Conservation (phyloP, 2,797 vertebrate genomes). For the Natrix natrix region DNA sequence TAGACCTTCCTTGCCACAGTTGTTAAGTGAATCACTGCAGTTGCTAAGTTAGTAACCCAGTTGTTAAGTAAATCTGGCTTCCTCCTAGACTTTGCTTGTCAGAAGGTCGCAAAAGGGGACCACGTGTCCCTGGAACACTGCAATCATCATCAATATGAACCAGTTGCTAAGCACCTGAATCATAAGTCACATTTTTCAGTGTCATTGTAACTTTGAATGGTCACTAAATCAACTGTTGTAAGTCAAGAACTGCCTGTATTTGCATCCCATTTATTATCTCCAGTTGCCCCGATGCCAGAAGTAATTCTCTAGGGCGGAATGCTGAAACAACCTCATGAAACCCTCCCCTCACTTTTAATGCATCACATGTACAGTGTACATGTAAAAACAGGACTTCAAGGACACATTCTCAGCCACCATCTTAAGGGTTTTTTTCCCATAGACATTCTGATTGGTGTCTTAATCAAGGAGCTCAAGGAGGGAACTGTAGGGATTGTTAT, state of each 20-base stretch:
- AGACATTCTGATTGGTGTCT: too few relatives aligned
- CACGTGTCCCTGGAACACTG: rapidly evolving
- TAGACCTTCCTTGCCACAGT: too few relatives aligned
- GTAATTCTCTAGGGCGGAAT: background rate
- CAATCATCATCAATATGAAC: background rate
- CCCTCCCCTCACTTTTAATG: too few relatives aligned
- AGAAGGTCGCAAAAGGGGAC: background rate
- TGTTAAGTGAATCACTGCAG: background rate
- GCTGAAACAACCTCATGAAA: too few relatives aligned
- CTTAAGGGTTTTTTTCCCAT: too few relatives aligned
- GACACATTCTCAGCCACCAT: too few relatives aligned
- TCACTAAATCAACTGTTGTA: too few relatives aligned
- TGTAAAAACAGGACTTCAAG: too few relatives aligned
- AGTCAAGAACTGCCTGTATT: too few relatives aligned
- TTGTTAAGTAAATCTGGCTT: background rate
- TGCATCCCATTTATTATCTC: background rate
- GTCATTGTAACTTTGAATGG: too few relatives aligned
- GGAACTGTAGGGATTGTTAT: background rate
- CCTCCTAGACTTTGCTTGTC: background rate
- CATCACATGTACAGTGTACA: too few relatives aligned
- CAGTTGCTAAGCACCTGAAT: background rate
- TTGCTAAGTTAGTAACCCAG: background rate
- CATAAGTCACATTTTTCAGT: background rate
- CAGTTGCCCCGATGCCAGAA: background rate
- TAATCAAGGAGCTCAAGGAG: too few relatives aligned